Conservation (phyloP, 35 echinoderm and acorn worm species). For the Hemicentrotus pulcherrimus region DNA sequence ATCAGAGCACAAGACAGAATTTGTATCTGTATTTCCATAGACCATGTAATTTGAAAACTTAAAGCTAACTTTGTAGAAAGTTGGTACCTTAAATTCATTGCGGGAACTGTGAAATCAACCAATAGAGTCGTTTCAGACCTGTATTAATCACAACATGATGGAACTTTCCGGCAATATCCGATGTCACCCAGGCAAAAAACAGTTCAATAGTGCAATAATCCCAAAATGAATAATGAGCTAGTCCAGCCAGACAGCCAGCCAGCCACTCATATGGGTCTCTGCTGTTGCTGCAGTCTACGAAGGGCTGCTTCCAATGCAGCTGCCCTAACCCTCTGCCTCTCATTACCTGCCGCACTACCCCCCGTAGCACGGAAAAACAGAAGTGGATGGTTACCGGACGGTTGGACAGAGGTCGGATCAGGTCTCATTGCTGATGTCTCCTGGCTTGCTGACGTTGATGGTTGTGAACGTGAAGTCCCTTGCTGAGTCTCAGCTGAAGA, state of each 20-base stretch:
- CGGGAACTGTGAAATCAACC: background rate
- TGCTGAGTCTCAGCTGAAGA: background rate
- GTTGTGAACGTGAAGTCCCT: background rate
- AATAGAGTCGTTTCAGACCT: background rate
- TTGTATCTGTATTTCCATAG: too few relatives aligned
- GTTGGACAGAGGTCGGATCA: background rate
- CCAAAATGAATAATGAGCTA: background rate
- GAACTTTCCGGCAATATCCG: too few relatives aligned
- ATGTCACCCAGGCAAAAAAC: background rate
- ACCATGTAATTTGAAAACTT: too few relatives aligned
- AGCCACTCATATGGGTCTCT: background rate
- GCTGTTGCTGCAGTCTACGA: constrained; percentile 58
- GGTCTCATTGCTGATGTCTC: constrained; percentile 36
- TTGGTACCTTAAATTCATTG: too few relatives aligned
- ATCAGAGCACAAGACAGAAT: too few relatives aligned
- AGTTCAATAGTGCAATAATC: background rate
- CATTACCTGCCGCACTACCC: background rate
- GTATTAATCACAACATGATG: background rate
- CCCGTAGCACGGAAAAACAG: background rate
- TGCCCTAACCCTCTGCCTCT: constrained; percentile 37
- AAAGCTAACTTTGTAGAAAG: too few relatives aligned
- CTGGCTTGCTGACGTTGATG: constrained; percentile 43
- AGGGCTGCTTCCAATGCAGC: constrained; percentile 56
- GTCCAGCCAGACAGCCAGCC: background rate
- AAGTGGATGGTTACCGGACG: background rate